Evolutionary conservation across 2,113 vertebrate species (phyloP).

Genomic region (Dermatemys mawii): DNA sequence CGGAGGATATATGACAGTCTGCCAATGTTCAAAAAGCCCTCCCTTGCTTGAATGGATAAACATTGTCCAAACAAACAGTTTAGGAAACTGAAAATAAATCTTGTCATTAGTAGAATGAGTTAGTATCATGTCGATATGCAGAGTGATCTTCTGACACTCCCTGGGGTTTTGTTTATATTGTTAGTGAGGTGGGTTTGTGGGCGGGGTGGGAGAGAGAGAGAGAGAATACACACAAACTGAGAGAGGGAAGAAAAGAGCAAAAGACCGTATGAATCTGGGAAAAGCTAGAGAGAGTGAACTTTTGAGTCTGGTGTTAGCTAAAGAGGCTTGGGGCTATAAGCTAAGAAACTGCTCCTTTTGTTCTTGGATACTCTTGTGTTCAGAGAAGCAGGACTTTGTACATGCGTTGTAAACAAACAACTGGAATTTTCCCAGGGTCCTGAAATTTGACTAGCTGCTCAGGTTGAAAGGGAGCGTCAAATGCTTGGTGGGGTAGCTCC

Average conservation of each 20-base stretch:
- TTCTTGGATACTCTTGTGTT: not conserved
- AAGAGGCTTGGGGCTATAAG: not conserved
- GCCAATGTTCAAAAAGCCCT: not conserved
- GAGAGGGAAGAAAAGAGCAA: no score
- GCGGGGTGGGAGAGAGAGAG: no score
- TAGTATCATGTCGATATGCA: not conserved
- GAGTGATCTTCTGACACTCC: not conserved
- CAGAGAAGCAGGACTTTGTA: not conserved
- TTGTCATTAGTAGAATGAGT: not conserved
- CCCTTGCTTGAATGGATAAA: not conserved
- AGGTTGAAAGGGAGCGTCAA: not conserved
- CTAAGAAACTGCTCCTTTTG: not conserved
- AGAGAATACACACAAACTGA: no score
- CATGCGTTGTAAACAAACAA: not conserved
- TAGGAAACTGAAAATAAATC: not conserved
- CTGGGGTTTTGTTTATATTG: not conserved
- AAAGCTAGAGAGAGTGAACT: not conserved
- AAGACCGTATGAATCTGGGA: not conserved
- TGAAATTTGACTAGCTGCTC: not conserved
- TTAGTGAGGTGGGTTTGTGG: not conserved
- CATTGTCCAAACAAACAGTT: not conserved
- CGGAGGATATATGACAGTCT: not conserved
- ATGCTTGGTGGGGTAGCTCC: not conserved
- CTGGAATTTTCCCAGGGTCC: not conserved
- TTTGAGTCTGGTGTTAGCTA: not conserved